Base-by-base conservation (phyloP, 2,113 vertebrate genomes). In the Pteruthius melanotis region DNA sequence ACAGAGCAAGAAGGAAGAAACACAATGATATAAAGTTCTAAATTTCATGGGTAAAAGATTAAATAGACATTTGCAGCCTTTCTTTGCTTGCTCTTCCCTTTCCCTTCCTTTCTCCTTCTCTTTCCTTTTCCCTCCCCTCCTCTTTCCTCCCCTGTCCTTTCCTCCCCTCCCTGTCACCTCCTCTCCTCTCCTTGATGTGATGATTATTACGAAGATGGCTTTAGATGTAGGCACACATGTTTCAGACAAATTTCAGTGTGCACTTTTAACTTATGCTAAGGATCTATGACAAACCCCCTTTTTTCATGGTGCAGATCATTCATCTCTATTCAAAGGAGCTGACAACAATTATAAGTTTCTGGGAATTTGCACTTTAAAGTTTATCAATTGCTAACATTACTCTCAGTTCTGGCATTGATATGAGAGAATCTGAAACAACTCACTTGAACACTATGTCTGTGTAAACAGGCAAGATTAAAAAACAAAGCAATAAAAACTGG, bases 211-310 rank as follows among this genome's bases (percentile, higher is more conserved):
- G 37, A 35, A 71, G 13, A 30, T 76, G 17, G 10, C 10, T 42
- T 16, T 56, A 65, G 11, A 19, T 3, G 4, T 33, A 17, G 27
- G 13, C 6, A 19, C 6, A 24, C 10, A 11, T 11, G 2, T 45
- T 91, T 76, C 44, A 80, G 33, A n/a, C 11, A 63, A 20, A 52
- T 21, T 54, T 45, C 27, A 68, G 13, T 8, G 18, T 56, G 8
- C 4, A 18, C 13, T 64, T 71, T 40, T 28, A 64, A 39, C 4
- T 76, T 44, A 49, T 15, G 11, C 4, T 69, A 49, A 61, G 7
- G 1, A 6, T 61, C 22, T 74, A 40, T 37, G 13, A 3, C 9
- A 74, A 7, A 2, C 0, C 6, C 5, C 1, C 13, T 35, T 57
- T 82, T 66, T 49, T 53, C 23, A 30, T 39, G 5, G 2, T 47